Evolutionary conservation across 2,113 vertebrate species (phyloP), one percentile per base, ranked within the genome.

Genomic region (Scalopus aquaticus): DNA sequence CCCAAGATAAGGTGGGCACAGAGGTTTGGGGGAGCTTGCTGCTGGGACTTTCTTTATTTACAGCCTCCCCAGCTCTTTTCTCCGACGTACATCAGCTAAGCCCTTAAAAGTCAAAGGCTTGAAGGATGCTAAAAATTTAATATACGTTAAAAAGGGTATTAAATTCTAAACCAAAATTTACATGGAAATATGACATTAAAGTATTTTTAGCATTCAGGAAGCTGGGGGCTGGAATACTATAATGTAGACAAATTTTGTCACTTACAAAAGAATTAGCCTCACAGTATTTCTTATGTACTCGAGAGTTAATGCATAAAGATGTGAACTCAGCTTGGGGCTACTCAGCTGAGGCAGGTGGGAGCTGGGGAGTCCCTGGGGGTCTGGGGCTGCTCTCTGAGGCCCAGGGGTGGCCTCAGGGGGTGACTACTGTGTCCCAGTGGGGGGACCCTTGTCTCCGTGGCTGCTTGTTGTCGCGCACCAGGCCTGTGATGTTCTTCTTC

Each of bases 271-370:
- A 96, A 95, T 96, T 90, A 96, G 97, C 46, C 35, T 72, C 44
- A 83, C 67, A 89, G 92, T 94, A 94, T 96, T 96, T 97, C 96
- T 97, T 97, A 79, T 10, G 44, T 96, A 96, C 93, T 96, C 97
- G 97, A 94, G 94, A 93, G 73, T 95, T 96, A 92, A 67, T 88
- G 93, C 96, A 94, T 96, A 92, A 96, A 97, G 98, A 98, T 93
- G 90, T n/a, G 79, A 96, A 89, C 97, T 96, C 97, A 97, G 97
- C 98, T 96, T 94, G 51, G 96, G 96, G 98, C 97, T 86, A 93
- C 96, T 91, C 78, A 95, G 97, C 97, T 95, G 96, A 98, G 97
- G 96, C 97, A 95, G 95, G 93, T 13, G 0, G 9, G 44, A 11
- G 42, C 39, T 0, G 1, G 4, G 0, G 49, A 73, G 78, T 65